Base-by-base conservation (phyloP, 2,888 invertebrate genomes). In the Byasa hedistus region DNA sequence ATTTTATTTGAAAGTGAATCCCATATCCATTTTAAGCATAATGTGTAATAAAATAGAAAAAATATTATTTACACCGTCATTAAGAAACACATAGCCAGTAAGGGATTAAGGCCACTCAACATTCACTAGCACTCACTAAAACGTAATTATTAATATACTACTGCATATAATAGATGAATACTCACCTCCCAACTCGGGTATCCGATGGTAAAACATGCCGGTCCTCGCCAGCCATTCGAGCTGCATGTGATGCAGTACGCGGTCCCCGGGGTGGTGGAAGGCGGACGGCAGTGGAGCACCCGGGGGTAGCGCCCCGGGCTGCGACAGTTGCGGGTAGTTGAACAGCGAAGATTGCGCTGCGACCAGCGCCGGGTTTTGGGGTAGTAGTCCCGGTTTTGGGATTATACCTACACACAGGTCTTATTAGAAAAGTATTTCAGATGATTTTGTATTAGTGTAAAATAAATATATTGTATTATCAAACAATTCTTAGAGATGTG, bases 201-300 rank as follows among this genome's bases (percentile, higher is more conserved):
- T 93, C 80, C 98, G 92, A 55, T 97, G 97, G 81, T 98, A 98
- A 73, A 98, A 94, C 96, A 98, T 97, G 27, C 98, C 98, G 4
- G 97, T 96, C 75, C 98, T 94, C 7, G 98, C 97, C 70, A 98
- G 91, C 95, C 98, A 98, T 85, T 98, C 98, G 71, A 97, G 92
- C 84, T 96, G 96, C 91, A 96, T 94, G 76, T 96, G 96, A 75
- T 96, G 96, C 51, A 96, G 92, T 65, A 95, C 95, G 39, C 89
- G 69, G 75, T 90, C 89, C 0, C 87, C 89, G 0, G 91, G 91
- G 76, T 88, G 88, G 80, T 89, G 87, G 84, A 91, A 89, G 17
- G 91, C 89, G 0, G 91, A 85, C 57, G 93, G 92, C 75, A 93
- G 81, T 24, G 93, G 91, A 72, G 86, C 91, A 1, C 92, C 89